These are phyloP conservation scores for Oreochromis mossambicus DNA, from an alignment of 2,797 vertebrate species.

Conservation along the genomic window DNA sequence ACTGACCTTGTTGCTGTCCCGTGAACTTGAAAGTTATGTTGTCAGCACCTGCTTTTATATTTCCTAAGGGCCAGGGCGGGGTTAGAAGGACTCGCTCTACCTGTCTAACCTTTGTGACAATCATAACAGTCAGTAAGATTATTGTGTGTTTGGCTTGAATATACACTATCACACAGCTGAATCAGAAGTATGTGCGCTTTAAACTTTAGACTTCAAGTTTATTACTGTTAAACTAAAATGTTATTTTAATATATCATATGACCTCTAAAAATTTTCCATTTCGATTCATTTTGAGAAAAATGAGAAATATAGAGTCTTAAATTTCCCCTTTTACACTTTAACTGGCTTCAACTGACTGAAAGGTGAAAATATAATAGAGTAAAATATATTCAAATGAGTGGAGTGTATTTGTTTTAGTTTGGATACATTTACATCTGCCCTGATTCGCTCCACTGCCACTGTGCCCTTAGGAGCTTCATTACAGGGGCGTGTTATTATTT, in stretches of 20 bases:
- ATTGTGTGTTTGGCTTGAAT: neutral
- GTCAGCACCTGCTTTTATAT: neutral
- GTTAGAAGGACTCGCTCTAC: neutral
- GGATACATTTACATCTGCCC: neutral
- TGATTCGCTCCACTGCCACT: neutral
- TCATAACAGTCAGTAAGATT: neutral
- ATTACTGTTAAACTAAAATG: neutral
- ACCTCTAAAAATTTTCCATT: neutral
- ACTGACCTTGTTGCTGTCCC: neutral
- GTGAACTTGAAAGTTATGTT: neutral
- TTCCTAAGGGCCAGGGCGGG: fast-evolving
- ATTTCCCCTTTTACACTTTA: neutral
- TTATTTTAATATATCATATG: neutral
- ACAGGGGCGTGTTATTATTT: neutral
- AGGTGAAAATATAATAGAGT: neutral
- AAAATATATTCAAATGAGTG: neutral
- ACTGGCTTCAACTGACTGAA: neutral
- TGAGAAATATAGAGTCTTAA: neutral
- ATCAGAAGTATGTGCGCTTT: neutral
- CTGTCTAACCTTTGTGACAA: neutral
- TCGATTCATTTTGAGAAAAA: neutral
- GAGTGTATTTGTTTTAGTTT: neutral
- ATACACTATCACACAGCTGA: neutral
- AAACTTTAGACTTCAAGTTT: neutral
- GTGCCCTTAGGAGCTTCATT: neutral